Evolutionary conservation across 2,888 invertebrate species (phyloP), one percentile per base, ranked within the genome.

Genomic region (Sipha maydis): DNA sequence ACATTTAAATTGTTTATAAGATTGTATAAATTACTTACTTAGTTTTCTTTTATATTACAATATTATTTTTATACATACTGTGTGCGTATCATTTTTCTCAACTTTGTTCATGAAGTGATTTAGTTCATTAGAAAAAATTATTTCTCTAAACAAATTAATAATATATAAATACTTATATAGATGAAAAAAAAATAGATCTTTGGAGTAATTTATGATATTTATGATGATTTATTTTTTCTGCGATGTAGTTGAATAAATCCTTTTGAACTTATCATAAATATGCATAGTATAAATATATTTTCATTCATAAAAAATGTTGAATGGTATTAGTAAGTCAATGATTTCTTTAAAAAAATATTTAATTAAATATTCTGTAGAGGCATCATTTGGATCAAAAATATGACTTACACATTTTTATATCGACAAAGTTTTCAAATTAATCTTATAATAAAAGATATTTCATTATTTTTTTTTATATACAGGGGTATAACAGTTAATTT

Each of bases 241-340:
- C 73, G n/a, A 28, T 34, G 34, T 73, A 54, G 83, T 83, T 73
- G 54, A 73, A 54, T 25, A 83, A 83, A 73, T 73, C 83, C 71
- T 54, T 34, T 54, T n/a, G 83, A 71, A 83, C 19, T 83, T 83
- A 56, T 56, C 17, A 14, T 56, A 19, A 3, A 83, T 54, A 69
- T 34, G 4, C 34, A 34, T 14, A 31, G 48, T 48, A 71, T 71
- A 71, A 83, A 48, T 71, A 54, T 83, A n/a, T 73, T 34, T 73
- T 54, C 19, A 56, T 56, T 73, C 34, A 34, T 80, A 19, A 19
- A 41, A 14, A 28, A n/a, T 14, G 5, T 67, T 21, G n/a, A 67
- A 67, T 25, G 25, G 38, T 25, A 75, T 38, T 38, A 34, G 34
- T 34, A 34, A 73, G 28, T 78, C 31, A 31, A 54, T 54, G 54